Evolutionary conservation across 2,797 vertebrate species (phyloP), one percentile per base, ranked within the genome.

Genomic region (Arctocebus calabarensis): DNA sequence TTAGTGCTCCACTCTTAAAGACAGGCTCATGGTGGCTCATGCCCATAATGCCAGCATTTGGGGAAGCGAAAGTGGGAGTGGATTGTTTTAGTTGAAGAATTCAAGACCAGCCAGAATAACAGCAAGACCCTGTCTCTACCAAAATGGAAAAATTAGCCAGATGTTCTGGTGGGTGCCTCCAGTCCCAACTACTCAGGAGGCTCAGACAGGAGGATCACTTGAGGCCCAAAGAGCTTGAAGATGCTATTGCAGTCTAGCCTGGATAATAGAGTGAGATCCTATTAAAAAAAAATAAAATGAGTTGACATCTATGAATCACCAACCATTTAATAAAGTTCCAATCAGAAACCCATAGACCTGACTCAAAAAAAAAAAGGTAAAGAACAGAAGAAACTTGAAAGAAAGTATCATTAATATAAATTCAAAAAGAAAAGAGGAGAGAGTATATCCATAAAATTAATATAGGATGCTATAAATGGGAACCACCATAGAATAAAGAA

Each of bases 301-400:
- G 48, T 48, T n/a, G 37, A 57, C 40, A 84, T 48, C 12, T 5
- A 59, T 27, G 45, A 82, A 61, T 85, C 22, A 83, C 17, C 27
- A 43, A 73, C 2, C 22, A 25, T 64, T 61, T 79, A 19, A 68
- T 77, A 89, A 90, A 40, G 37, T 34, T 71, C 37, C 37, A 75
- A 25, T 59, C 4, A 55, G 75, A 61, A 43, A 62, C 23, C 34
- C 34, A 79, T 34, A 40, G 52, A 40, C 34, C 55, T 19, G 13
- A 37, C 34, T 79, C 45, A 45, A 45, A 45, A 45, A 45, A 45
- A 1, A 45, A 45, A 45, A 73, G 4, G 22, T 22, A 40, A n/a
- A 77, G n/a, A 11, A 68, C 5, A 43, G 37, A 89, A 90, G 89
- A 81, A 52, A 75, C 73, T 64, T 82, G 71, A 86, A n/a, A 86